phyloP scores from a whole-genome alignment of 2,797 vertebrate genomes.

The Orientallactaga sibirica region DNA sequence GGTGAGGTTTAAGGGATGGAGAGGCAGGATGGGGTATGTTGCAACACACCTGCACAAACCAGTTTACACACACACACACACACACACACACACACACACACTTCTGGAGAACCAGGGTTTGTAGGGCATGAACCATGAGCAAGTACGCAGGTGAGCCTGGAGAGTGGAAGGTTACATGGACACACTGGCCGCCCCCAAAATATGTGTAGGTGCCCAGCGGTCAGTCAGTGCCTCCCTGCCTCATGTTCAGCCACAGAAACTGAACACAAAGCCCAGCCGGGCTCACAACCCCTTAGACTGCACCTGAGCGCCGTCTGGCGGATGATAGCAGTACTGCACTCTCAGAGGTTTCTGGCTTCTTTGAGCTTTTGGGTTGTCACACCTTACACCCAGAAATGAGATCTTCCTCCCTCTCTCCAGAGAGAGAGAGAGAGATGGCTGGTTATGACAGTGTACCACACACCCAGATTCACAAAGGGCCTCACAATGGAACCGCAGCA shows the following conservation, averaged over 20 bases:
- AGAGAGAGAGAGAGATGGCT: neutral
- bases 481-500: neutral
- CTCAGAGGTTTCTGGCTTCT: neutral
- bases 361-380: neutral
- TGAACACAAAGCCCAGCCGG: constrained; percentile 63
- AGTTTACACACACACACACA: neutral
- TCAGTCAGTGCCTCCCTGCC: neutral
- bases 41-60: neutral
- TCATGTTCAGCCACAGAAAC: neutral
- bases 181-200: neutral
- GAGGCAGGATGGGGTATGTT: neutral
- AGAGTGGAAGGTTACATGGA: neutral
- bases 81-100: neutral
- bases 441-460: neutral
- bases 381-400: neutral
- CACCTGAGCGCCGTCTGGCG: constrained; percentile 76
- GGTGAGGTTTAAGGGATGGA: neutral
- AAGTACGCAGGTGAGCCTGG: neutral
- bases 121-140: neutral
- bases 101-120: neutral
- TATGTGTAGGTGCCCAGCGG: neutral
- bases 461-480: neutral
- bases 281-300: constrained; percentile 48
- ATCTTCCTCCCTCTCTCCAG: neutral
- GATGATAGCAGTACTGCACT: accelerated